These are phyloP conservation scores for Drosophila vallismaia DNA, from an alignment of 2,888 invertebrate genomes.

Conservation along the genomic window DNA sequence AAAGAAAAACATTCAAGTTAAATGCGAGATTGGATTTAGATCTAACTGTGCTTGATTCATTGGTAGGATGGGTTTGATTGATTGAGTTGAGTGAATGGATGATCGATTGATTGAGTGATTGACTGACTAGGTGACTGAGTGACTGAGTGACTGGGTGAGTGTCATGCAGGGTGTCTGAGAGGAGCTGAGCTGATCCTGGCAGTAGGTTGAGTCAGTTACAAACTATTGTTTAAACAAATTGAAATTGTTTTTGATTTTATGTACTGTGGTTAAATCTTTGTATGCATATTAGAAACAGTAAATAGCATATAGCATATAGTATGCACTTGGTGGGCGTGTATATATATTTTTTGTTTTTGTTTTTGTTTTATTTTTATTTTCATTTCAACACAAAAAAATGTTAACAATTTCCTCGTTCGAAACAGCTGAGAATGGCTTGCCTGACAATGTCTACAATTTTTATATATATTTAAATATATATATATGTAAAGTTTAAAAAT, in stretches of 20 bases:
- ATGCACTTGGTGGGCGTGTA: slow-evolving; percentile 76
- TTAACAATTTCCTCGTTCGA: slow-evolving; percentile 68
- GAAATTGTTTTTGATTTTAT: slow-evolving; percentile 13
- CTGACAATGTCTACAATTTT: slow-evolving; percentile 42
- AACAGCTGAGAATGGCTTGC: slow-evolving; percentile 70
- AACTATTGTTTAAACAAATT: slow-evolving; percentile 38
- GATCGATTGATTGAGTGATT: slow-evolving; percentile 33
- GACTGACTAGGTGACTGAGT: slow-evolving; percentile 17
- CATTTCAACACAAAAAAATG: slow-evolving; percentile 65
- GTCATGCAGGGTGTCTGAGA: slow-evolving; percentile 29
- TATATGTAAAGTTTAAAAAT: slow-evolving; percentile 47
- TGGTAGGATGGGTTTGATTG: slow-evolving; percentile 21
- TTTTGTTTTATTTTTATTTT: slow-evolving; percentile 24
- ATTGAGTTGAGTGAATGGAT: slow-evolving; percentile 19
- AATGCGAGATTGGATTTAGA: slow-evolving; percentile 53
- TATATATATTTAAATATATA: slow-evolving; percentile 37
- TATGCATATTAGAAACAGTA: slow-evolving; percentile 74
- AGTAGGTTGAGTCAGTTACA: slow-evolving; percentile 48
- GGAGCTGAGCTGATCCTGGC: slow-evolving; percentile 45
- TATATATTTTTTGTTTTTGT: slow-evolving; percentile 45
- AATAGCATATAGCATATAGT: slow-evolving; percentile 71
- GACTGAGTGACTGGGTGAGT: slow-evolving; percentile 2
- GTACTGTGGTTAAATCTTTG: slow-evolving; percentile 56
- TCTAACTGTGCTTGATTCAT: slow-evolving; percentile 23
- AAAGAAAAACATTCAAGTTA: slow-evolving; percentile 49